Conservation (phyloP, 1,140 invertebrate species). For the Ceratoteleas bidentatus region DNA sequence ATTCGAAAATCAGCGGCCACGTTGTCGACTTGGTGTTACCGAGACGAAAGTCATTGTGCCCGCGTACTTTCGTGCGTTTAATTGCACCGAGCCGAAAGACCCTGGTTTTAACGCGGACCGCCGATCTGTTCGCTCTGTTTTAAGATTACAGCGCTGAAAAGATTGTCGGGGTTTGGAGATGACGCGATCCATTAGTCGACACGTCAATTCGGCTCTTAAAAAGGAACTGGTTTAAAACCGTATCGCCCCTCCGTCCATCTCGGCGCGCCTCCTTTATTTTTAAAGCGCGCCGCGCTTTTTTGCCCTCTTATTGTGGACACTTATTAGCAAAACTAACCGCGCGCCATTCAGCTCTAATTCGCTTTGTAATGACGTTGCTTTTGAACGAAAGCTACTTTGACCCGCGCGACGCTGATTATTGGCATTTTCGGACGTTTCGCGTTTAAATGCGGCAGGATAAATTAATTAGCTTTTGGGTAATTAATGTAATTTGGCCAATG, state of each 20-base stretch:
- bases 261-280: conserved; percentile 47
- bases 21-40: conserved; percentile 26
- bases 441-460: too few species aligned
- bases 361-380: too few species aligned
- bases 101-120: too few species aligned
- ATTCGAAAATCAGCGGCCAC: conserved; percentile 46
- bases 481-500: too few species aligned
- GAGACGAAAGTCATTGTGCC: conserved; percentile 49
- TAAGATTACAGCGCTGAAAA: conserved; percentile 65
- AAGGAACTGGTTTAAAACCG: conserved; percentile 77
- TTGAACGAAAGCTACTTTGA: too few species aligned
- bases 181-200: conserved; percentile 81
- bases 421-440: too few species aligned
- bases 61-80: conserved; percentile 56
- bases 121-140: conserved; percentile 71
- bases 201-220: conserved; percentile 81
- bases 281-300: conserved; percentile 30
- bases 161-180: conserved; percentile 67
- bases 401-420: too few species aligned
- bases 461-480: too few species aligned
- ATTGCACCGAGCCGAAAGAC: conserved; percentile 68
- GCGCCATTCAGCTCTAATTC: too few species aligned
- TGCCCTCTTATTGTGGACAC: conserved; percentile 31
- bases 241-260: too few species aligned
- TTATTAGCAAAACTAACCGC: conserved; percentile 68